Evolutionary conservation across 2,113 vertebrate genomes (phyloP).

Genomic region (Meleagris gallopavo): DNA sequence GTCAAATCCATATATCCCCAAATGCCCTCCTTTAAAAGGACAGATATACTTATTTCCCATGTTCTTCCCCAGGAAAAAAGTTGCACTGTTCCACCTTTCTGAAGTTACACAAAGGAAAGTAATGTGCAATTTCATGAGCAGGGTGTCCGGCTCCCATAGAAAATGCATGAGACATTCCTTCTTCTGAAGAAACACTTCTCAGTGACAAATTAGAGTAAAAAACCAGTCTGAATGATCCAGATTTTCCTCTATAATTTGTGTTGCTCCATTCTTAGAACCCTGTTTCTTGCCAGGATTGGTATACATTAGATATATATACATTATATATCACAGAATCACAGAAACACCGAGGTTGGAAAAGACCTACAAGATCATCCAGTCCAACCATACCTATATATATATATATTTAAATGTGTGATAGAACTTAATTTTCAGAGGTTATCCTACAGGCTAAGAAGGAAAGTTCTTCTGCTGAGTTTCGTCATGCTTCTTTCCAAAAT

Average conservation of each 20-base stretch:
- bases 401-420: not conserved
- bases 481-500: not conserved
- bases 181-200: not conserved
- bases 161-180: not conserved
- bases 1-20: not conserved
- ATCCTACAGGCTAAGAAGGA: not conserved
- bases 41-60: fast-evolving
- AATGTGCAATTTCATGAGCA: not conserved
- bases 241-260: not conserved
- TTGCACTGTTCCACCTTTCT: not conserved
- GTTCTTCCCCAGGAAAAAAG: not conserved
- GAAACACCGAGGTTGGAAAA: too few relatives aligned
- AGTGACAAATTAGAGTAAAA: not conserved
- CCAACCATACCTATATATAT: too few relatives aligned
- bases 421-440: not conserved
- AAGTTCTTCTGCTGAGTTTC: not conserved
- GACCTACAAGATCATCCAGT: too few relatives aligned
- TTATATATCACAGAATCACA: too few relatives aligned
- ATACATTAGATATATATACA: not conserved
- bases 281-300: not conserved
- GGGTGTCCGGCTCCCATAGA: not conserved
- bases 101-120: not conserved
- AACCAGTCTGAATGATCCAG: not conserved
- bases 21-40: not conserved
- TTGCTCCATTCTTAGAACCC: not conserved